Conservation (phyloP, 2,888 invertebrate genomes). For the Orthosia gracilis region DNA sequence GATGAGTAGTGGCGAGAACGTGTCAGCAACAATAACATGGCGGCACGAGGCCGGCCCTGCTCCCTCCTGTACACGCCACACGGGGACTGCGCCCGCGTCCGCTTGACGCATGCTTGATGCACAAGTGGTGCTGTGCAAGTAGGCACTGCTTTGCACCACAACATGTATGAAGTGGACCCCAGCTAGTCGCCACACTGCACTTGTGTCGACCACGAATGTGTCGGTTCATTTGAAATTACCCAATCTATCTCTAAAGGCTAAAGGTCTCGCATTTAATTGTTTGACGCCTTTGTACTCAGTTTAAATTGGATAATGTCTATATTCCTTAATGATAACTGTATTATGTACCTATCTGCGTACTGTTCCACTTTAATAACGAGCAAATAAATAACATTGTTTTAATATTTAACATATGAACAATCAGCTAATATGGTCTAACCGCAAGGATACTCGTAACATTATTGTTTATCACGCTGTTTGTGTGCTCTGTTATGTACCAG, state of each 20-base stretch:
- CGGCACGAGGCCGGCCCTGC: not conserved
- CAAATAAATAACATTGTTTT: constrained; percentile 10
- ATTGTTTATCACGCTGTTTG: constrained; percentile 30
- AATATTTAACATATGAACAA: constrained; percentile 26
- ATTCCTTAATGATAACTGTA: not conserved
- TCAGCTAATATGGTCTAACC: constrained; percentile 25
- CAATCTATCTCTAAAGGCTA: not conserved
- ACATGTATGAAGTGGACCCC: not conserved
- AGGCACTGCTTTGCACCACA: not conserved
- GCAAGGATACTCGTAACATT: constrained; percentile 45
- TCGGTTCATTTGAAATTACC: not conserved
- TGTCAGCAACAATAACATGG: constrained; percentile 11
- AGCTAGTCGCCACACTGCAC: not conserved
- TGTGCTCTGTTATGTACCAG: constrained; percentile 13
- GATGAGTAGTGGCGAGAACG: constrained; percentile 1
- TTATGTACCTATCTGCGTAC: constrained; percentile 10
- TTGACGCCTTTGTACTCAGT: not conserved
- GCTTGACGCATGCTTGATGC: constrained; percentile 1
- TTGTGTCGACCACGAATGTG: not conserved
- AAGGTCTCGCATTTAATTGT: not conserved
- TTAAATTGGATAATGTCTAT: constrained; percentile 5
- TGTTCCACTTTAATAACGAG: constrained; percentile 31
- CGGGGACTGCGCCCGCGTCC: constrained; percentile 8
- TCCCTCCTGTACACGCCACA: not conserved
- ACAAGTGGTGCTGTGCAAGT: constrained; percentile 1